A percentile compares a stretch with the other conserved stretches of the same genome.
These are phyloP conservation scores for Porites lobata DNA, from an alignment of 92 coral and sea anemone genomes.

Conservation along the genomic window DNA sequence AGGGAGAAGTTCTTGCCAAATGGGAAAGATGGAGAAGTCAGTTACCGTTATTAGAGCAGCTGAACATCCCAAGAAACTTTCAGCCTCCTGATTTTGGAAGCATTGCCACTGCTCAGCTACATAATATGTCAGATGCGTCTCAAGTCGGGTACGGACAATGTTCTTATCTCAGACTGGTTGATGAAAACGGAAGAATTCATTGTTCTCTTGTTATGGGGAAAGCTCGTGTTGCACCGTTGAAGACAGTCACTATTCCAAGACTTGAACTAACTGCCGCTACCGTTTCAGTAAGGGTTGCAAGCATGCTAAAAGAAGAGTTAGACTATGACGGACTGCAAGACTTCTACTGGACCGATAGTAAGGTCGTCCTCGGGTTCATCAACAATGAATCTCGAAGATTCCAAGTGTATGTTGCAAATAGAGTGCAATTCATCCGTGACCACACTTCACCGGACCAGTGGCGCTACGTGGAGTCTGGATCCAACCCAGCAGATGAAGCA, in stretches of 20 bases:
- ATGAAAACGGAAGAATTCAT: not conserved
- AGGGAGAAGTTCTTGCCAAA: not conserved
- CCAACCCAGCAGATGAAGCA: slow-evolving; percentile 62
- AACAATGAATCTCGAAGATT: slow-evolving; percentile 28
- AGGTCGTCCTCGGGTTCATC: slow-evolving; percentile 36
- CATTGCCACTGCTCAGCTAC: slow-evolving; percentile 15
- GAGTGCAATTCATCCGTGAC: slow-evolving; percentile 15
- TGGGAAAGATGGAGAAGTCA: too few relatives aligned
- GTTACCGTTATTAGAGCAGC: too few relatives aligned
- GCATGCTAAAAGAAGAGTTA: not conserved
- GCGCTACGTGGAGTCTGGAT: slow-evolving; percentile 37
- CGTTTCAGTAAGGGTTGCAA: slow-evolving; percentile 14
- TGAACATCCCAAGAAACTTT: too few relatives aligned
- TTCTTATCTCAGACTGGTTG: slow-evolving; percentile 16
- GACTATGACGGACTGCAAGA: slow-evolving; percentile 14
- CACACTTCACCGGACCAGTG: slow-evolving; percentile 34
- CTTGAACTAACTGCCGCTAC: slow-evolving; percentile 15
- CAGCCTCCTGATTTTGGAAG: not conserved
- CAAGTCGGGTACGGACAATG: slow-evolving; percentile 13
- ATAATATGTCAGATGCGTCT: slow-evolving; percentile 37
- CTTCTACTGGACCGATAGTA: slow-evolving; percentile 36
- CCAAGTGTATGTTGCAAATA: slow-evolving; percentile 20
- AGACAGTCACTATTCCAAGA: slow-evolving; percentile 20
- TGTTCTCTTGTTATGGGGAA: slow-evolving; percentile 30
- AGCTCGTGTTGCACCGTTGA: slow-evolving; percentile 37